phyloP scores from a whole-genome alignment of 2,797 vertebrate species.

The Arrhamphus sclerolepis region DNA sequence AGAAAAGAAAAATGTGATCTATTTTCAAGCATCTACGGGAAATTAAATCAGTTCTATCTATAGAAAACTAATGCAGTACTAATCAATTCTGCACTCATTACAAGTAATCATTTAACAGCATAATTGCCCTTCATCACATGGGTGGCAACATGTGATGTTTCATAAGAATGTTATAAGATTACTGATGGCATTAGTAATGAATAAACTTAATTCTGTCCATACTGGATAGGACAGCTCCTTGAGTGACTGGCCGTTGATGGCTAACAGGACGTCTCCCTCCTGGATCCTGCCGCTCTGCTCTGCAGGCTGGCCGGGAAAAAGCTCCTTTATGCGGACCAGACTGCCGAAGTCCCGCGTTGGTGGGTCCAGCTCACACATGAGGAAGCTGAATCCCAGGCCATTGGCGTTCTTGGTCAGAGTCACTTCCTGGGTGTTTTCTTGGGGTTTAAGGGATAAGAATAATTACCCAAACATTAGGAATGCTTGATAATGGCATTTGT shows the following conservation, averaged over 20 bases:
- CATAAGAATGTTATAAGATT: neutral
- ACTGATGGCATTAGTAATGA: neutral
- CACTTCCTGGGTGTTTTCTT: conserved; percentile 87
- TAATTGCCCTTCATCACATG: no score
- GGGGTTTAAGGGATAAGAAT: neutral
- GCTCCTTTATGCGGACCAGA: conserved; percentile 85
- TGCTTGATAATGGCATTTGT: neutral
- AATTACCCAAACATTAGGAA: neutral
- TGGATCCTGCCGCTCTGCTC: conserved; percentile 83
- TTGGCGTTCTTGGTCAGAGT: conserved; percentile 83
- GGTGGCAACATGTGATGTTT: no score
- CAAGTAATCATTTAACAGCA: no score
- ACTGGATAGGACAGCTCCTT: conserved; percentile 88
- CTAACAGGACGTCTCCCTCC: conserved; percentile 87
- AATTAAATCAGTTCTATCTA: no score
- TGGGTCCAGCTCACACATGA: conserved; percentile 77
- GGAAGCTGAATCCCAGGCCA: conserved; percentile 89
- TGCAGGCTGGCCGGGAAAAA: conserved; percentile 90
- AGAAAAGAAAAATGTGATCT: no score
- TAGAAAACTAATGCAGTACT: no score
- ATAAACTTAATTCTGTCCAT: conserved; percentile 24
- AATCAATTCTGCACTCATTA: no score
- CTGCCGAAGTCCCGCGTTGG: conserved; percentile 66
- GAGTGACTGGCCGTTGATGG: conserved; percentile 85
- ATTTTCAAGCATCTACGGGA: no score